Base-by-base conservation (phyloP, 2,113 vertebrate genomes). In the Equus quagga region DNA sequence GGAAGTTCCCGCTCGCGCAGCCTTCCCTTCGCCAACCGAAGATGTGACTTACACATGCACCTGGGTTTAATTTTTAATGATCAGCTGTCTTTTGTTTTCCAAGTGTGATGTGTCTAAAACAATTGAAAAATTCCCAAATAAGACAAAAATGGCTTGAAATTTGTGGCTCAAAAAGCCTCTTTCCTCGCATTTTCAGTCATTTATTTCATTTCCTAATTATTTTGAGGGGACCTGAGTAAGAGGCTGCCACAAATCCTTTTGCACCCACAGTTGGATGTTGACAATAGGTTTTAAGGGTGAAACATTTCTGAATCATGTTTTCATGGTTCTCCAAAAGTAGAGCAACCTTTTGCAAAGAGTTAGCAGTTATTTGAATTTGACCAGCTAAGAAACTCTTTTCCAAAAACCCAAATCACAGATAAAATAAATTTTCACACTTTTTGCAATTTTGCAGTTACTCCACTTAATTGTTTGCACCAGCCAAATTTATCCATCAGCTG, bases 61-160 rank as follows among this genome's bases (percentile, higher is more conserved):
- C 84, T 73, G 19, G 44, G 85, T 97, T 98, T 95, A 98, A 98
- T 98, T 97, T 98, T 98, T 98, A 98, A 98, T 96, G 91, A 96
- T 93, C 75, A 93, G 54, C 46, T 92, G 81, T 94, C 97, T 97
- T 97, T 90, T 96, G 95, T 97, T 97, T 96, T 98, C 88, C 62
- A 94, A 89, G 76, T 95, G 64, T 95, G 92, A 90, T 86, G 41
- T 85, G 54, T 94, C 78, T 89, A 67, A 96, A 93, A 92, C 83
- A 95, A 95, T 41, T 93, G 72, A 92, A 98, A 98, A 98, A 96
- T 83, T 60, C 23, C 24, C 85, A 82, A 83, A 56, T 84, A 94
- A 56, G 54, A 89, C 60, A 86, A 95, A 96, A 96, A 97, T 28
- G 84, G 14, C 72, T 86, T 86, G 84, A 72, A 91, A 41, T 41